Evolutionary conservation across 2,113 vertebrate species (phyloP).

Genomic region (Xiphophorus hellerii): DNA sequence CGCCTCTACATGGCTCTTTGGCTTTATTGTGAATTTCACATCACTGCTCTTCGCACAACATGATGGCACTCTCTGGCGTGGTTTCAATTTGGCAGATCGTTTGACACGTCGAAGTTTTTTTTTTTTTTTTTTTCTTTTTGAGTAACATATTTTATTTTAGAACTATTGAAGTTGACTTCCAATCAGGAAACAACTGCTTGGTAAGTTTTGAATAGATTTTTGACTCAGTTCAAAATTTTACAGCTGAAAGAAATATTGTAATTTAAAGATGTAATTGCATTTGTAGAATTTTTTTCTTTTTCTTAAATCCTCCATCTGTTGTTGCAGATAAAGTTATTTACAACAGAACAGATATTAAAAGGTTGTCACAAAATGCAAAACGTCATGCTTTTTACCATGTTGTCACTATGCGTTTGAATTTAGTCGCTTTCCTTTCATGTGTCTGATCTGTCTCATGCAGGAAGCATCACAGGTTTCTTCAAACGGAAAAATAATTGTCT

Average conservation of each 20-base stretch:
- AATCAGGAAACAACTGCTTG: conserved; percentile 8
- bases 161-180: neutral
- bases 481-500: conserved; percentile 88
- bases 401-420: neutral
- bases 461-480: conserved; percentile 83
- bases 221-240: neutral
- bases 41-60: conserved; percentile 32
- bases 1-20: conserved; percentile 44
- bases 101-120: neutral
- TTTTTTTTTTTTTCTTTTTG: neutral
- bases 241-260: neutral
- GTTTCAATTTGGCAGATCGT: neutral
- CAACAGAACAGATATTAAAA: too few relatives aligned
- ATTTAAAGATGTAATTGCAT: neutral
- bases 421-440: conserved; percentile 48
- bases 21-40: conserved; percentile 6
- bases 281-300: too few relatives aligned
- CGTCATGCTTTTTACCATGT: neutral
- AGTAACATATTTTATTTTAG: neutral
- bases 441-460: conserved; percentile 77
- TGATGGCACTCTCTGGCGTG: conserved; percentile 16
- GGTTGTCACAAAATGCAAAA: neutral
- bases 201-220: conserved; percentile 48
- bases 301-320: too few relatives aligned
- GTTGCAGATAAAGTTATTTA: too few relatives aligned